Evolutionary conservation across 1,140 invertebrate species (phyloP).

Genomic region (Mesaphorura yosii): DNA sequence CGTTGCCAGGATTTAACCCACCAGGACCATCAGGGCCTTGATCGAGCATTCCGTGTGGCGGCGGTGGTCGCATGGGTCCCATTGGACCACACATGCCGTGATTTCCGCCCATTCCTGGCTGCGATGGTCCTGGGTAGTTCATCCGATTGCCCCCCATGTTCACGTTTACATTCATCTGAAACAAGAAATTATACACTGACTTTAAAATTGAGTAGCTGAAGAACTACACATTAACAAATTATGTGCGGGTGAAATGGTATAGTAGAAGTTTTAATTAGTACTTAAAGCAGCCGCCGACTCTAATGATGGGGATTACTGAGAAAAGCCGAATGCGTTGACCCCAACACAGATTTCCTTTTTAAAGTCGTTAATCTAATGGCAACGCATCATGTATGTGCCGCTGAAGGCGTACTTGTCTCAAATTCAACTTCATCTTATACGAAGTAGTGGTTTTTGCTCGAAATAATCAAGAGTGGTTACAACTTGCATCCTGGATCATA

Average conservation of each 20-base stretch:
- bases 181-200: slow-evolving; percentile 1
- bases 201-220: neutral
- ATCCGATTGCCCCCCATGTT: slow-evolving; percentile 37
- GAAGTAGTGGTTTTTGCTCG: too few species aligned
- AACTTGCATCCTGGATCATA: too few species aligned
- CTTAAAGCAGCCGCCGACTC: neutral
- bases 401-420: too few species aligned
- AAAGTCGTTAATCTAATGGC: neutral
- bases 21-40: slow-evolving; percentile 31
- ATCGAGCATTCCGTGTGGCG: slow-evolving; percentile 33
- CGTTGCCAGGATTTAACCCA: slow-evolving; percentile 11
- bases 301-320: neutral
- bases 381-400: neutral
- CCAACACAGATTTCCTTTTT: neutral
- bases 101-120: slow-evolving; percentile 32
- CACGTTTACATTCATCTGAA: slow-evolving; percentile 35
- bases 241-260: neutral
- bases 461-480: too few species aligned
- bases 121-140: slow-evolving; percentile 34
- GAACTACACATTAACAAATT: neutral
- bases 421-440: too few species aligned
- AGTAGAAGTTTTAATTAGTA: too few species aligned
- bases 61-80: slow-evolving; percentile 31
- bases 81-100: slow-evolving; percentile 43
- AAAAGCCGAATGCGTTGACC: neutral